These are phyloP conservation scores for Monopis laevigella DNA, from an alignment of 2,888 invertebrate species.

Conservation along the genomic window DNA sequence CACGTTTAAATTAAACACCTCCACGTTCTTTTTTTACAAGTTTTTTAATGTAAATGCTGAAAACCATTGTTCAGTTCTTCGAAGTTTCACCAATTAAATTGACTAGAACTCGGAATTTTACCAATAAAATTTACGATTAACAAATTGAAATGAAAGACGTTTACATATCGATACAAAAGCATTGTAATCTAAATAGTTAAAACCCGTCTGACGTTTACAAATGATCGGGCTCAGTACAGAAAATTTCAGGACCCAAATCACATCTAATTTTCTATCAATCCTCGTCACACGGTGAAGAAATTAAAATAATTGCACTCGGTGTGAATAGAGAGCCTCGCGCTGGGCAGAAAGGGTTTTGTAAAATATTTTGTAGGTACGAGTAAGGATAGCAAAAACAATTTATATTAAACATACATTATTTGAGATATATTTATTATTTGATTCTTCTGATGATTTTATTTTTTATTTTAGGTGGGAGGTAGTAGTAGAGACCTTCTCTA, in stretches of 20 bases:
- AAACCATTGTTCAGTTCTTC: no score
- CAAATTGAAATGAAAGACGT: no score
- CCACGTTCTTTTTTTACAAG: no score
- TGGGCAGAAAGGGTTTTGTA: slow-evolving; percentile 29
- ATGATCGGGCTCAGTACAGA: slow-evolving; percentile 27
- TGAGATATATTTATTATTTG: background rate
- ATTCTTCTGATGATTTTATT: no score
- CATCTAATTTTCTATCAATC: slow-evolving; percentile 53
- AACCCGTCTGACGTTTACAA: slow-evolving; percentile 36
- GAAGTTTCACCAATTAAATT: no score
- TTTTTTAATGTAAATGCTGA: no score
- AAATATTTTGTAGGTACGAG: slow-evolving; percentile 15
- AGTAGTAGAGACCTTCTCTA: no score
- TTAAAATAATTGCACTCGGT: slow-evolving; percentile 58
- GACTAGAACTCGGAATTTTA: no score
- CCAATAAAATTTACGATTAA: no score
- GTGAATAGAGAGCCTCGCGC: slow-evolving; percentile 34
- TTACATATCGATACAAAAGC: no score
- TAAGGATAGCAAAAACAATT: slow-evolving; percentile 25
- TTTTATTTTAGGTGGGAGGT: no score
- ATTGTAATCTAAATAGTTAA: slow-evolving; percentile 35
- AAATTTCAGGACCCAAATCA: slow-evolving; percentile 25
- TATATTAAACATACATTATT: slow-evolving; percentile 7
- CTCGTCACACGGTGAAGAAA: slow-evolving; percentile 50
- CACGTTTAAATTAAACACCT: no score